Conservation (phyloP, 2,888 invertebrate species). For the Drosophila aldrichi region DNA sequence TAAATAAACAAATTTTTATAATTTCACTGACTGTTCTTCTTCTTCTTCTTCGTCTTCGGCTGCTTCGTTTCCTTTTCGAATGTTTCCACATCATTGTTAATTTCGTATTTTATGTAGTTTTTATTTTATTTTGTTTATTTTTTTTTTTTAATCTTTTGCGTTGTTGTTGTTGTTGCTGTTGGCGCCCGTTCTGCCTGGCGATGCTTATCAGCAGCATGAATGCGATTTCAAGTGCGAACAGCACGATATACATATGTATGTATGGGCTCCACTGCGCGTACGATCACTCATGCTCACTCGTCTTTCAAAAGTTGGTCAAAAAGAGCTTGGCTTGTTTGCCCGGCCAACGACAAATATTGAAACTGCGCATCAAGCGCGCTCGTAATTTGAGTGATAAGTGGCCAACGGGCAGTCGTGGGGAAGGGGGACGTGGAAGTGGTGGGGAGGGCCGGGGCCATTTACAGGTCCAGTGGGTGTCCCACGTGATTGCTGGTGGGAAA, state of each 20-base stretch:
- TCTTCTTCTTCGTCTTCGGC: not conserved
- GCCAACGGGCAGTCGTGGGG: not conserved
- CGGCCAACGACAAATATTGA: slow-evolving; percentile 56
- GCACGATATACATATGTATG: slow-evolving; percentile 11
- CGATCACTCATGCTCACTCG: not conserved
- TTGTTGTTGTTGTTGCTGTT: not conserved
- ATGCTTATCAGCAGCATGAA: slow-evolving; percentile 41
- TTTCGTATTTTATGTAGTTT: slow-evolving; percentile 15
- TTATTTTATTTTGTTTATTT: not conserved
- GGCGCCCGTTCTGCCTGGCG: slow-evolving; percentile 9
- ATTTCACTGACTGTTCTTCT: slow-evolving; percentile 29
- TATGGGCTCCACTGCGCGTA: not conserved
- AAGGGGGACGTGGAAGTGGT: not conserved
- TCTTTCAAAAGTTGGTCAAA: slow-evolving; percentile 64
- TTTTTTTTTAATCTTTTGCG: slow-evolving; percentile 2
- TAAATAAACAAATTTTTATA: slow-evolving; percentile 51
- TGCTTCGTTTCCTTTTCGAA: slow-evolving; percentile 2
- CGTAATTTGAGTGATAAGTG: slow-evolving; percentile 48
- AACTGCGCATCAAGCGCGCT: slow-evolving; percentile 41
- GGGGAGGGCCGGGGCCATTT: not conserved
- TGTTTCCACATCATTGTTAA: slow-evolving; percentile 10
- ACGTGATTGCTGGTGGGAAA: slow-evolving; percentile 35
- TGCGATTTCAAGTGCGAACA: slow-evolving; percentile 44
- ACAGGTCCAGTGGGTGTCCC: slow-evolving; percentile 24
- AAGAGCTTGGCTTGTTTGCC: slow-evolving; percentile 48